phyloP scores from a whole-genome alignment of 2,113 vertebrate species.

The Gymnogyps californianus region DNA sequence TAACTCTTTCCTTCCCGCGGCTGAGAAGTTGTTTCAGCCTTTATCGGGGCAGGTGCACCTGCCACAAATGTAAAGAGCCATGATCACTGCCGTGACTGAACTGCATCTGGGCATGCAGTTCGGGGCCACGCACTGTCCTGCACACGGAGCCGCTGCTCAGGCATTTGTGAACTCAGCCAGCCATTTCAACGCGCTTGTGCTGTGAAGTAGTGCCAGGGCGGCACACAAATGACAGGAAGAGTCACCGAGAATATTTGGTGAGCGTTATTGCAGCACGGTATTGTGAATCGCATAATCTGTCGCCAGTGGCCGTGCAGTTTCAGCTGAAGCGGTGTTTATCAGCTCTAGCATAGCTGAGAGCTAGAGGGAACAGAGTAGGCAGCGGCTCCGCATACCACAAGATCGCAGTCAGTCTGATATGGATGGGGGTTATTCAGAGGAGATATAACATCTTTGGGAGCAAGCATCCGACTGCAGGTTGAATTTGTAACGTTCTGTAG shows the following conservation, averaged over 20 bases:
- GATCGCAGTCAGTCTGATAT: neutral
- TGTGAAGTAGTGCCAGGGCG: neutral
- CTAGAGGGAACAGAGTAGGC: neutral
- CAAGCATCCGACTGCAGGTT: neutral
- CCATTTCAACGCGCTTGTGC: neutral
- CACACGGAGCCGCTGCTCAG: neutral
- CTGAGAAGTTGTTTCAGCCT: no score
- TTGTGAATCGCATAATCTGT: neutral
- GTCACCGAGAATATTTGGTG: neutral
- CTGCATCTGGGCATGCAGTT: no score
- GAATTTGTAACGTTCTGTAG: neutral
- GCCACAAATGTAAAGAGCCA: accelerated
- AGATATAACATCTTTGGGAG: neutral
- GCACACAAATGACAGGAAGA: neutral
- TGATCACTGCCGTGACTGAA: accelerated
- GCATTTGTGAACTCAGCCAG: neutral
- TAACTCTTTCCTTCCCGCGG: no score
- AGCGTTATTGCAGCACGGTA: neutral
- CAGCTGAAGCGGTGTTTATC: slow-evolving; percentile 39
- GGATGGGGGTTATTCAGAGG: neutral
- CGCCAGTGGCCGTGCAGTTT: neutral
- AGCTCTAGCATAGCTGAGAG: slow-evolving; percentile 30
- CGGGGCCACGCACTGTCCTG: neutral
- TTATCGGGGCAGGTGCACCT: no score
- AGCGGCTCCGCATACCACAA: neutral